A percentile compares a stretch with the other conserved stretches of the same genome.
Evolutionary conservation across 2,888 invertebrate species (phyloP).

Genomic region (Lasioglossum lativentre): DNA sequence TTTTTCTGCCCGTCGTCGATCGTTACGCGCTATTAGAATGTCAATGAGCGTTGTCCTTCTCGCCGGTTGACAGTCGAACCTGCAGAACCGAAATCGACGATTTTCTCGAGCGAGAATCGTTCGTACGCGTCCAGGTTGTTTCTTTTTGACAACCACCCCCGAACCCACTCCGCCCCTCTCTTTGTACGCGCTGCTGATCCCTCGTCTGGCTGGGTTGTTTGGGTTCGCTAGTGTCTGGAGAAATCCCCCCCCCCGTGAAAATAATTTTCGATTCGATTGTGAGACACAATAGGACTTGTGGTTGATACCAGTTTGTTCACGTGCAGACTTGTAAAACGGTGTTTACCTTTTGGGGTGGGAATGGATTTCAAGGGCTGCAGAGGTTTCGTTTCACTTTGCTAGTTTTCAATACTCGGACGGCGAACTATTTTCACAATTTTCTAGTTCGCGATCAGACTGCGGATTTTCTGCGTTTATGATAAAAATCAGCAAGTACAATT

Average conservation of each 20-base stretch:
- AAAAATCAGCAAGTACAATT: no score
- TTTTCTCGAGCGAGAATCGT: neutral
- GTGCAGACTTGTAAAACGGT: neutral
- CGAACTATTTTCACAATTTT: no score
- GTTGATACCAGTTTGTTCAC: neutral
- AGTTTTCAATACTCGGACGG: neutral
- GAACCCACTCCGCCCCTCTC: neutral
- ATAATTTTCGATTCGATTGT: neutral
- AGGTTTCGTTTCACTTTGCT: neutral
- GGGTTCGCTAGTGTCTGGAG: neutral
- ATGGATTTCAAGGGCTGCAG: neutral
- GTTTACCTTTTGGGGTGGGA: neutral
- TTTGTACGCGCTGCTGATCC: neutral
- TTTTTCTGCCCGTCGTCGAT: slow-evolving; percentile 34
- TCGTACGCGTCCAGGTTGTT: neutral
- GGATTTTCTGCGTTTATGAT: no score
- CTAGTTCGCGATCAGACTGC: no score
- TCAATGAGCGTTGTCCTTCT: slow-evolving; percentile 59
- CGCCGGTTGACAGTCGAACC: slow-evolving; percentile 27
- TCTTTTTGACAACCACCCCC: neutral
- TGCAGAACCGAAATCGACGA: neutral
- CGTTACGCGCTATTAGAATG: slow-evolving; percentile 62
- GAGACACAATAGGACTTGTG: neutral
- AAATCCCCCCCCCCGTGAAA: neutral
- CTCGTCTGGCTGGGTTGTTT: slow-evolving; percentile 1